Evolutionary conservation across 1,140 invertebrate genomes (phyloP).

Genomic region (Aphelenchoides besseyi): DNA sequence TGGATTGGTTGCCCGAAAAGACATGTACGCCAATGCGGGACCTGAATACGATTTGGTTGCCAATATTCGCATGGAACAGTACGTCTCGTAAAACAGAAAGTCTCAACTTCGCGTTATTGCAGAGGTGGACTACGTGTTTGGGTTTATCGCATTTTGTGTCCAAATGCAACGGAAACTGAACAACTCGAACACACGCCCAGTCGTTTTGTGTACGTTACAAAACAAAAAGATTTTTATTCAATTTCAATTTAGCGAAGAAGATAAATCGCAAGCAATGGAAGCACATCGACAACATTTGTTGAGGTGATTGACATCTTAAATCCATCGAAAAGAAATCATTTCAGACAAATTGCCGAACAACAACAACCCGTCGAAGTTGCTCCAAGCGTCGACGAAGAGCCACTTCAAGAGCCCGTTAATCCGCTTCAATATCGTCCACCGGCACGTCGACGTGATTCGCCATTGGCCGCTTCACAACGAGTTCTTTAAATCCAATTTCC

Average conservation of each 20-base stretch:
- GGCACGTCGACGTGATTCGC: conserved; percentile 23
- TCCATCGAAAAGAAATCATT: not conserved
- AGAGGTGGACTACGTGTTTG: conserved; percentile 60
- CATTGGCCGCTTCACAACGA: conserved; percentile 13
- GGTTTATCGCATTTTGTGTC: conserved; percentile 60
- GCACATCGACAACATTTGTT: conserved; percentile 26
- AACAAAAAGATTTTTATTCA: not conserved
- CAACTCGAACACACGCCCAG: conserved; percentile 13
- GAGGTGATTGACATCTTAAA: conserved; percentile 21
- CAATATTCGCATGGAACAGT: conserved; percentile 60
- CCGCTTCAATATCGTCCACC: conserved; percentile 27
- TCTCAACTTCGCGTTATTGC: too few species aligned
- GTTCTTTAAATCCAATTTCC: conserved; percentile 12
- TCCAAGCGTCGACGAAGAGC: conserved; percentile 4
- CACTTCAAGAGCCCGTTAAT: conserved; percentile 4
- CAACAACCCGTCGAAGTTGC: conserved; percentile 7
- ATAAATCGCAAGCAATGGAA: conserved; percentile 28
- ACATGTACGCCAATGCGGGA: conserved; percentile 52
- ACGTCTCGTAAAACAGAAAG: conserved; percentile 5
- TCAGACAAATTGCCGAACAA: conserved; percentile 15
- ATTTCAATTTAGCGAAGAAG: conserved; percentile 15
- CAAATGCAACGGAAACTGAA: conserved; percentile 21
- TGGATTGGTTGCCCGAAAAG: conserved; percentile 46
- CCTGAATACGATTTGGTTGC: conserved; percentile 59
- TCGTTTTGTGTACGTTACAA: conserved; percentile 5